Percentiles rank a stretch among this genome's conserved stretches.
Conservation (phyloP, 2,113 vertebrate genomes). For the Pelmatolapia mariae region DNA sequence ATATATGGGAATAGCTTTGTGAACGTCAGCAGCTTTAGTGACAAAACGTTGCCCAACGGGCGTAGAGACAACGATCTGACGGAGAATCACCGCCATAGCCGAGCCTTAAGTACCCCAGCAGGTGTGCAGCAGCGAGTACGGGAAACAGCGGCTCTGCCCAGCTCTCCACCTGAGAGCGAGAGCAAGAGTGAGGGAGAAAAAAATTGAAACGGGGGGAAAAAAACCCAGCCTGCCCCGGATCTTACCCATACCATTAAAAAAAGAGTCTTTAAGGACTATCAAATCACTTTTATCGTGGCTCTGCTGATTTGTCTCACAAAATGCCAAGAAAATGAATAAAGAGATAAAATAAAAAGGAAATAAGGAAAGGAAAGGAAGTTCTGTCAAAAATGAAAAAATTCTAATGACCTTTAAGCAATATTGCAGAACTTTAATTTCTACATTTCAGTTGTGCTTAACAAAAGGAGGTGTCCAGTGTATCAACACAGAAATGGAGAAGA, state of each 20-base stretch:
- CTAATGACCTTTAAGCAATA: slow-evolving; percentile 13
- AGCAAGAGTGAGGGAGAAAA: not conserved
- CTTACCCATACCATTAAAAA: not conserved
- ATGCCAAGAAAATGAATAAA: not conserved
- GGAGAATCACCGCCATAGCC: not conserved
- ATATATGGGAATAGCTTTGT: not conserved
- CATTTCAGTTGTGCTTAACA: slow-evolving; percentile 10
- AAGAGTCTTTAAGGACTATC: not conserved
- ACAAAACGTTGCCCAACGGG: not conserved
- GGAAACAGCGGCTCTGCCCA: not conserved
- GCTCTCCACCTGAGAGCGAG: not conserved
- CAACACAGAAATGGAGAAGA: slow-evolving; percentile 9
- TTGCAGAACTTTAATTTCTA: slow-evolving; percentile 29
- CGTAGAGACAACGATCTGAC: not conserved
- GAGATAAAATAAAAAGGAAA: not conserved
- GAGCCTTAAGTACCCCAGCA: not conserved
- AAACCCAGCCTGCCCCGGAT: not conserved
- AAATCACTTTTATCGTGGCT: not conserved
- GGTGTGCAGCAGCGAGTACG: not conserved
- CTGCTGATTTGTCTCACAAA: not conserved
- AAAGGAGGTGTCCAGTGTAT: not conserved
- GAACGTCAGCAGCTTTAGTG: not conserved
- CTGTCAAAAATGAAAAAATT: not conserved
- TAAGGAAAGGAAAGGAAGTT: not conserved
- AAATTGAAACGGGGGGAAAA: accelerated